These are phyloP conservation scores for Sarotherodon lohbergeri DNA, from an alignment of 2,113 vertebrate species.

Conservation along the genomic window DNA sequence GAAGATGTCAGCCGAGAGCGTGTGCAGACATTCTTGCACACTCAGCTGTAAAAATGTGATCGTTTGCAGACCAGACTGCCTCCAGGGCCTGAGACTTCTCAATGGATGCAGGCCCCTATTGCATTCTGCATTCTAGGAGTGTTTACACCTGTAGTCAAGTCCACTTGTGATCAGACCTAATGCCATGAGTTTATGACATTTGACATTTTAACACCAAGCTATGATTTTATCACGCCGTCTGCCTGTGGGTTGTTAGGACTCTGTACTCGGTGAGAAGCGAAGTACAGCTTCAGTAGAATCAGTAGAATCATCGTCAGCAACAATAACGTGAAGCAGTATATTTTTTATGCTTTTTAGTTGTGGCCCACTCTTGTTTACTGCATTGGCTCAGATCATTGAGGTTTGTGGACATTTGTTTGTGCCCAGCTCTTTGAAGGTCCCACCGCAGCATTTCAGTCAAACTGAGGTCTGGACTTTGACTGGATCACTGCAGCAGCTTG, in stretches of 20 bases:
- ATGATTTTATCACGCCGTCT: rapidly evolving
- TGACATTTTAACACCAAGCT: neutral
- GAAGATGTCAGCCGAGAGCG: neutral
- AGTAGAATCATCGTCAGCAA: neutral
- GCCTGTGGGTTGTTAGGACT: neutral
- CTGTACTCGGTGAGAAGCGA: neutral
- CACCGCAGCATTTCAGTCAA: neutral
- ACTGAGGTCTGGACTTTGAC: neutral
- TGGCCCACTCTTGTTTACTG: neutral
- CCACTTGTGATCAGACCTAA: neutral
- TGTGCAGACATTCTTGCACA: neutral
- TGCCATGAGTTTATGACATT: rapidly evolving
- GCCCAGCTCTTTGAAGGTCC: neutral
- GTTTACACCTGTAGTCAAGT: neutral
- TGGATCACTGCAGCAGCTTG: neutral
- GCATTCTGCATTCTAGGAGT: neutral
- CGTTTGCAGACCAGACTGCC: neutral
- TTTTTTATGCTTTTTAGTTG: neutral
- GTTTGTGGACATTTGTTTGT: rapidly evolving
- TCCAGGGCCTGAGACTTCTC: neutral
- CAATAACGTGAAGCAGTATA: neutral
- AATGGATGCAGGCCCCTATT: neutral
- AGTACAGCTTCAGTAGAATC: neutral
- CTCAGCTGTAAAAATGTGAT: neutral
- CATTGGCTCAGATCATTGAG: neutral